Base-by-base conservation (phyloP, 2,888 invertebrate genomes). In the Carpatolechia fugitivella region DNA sequence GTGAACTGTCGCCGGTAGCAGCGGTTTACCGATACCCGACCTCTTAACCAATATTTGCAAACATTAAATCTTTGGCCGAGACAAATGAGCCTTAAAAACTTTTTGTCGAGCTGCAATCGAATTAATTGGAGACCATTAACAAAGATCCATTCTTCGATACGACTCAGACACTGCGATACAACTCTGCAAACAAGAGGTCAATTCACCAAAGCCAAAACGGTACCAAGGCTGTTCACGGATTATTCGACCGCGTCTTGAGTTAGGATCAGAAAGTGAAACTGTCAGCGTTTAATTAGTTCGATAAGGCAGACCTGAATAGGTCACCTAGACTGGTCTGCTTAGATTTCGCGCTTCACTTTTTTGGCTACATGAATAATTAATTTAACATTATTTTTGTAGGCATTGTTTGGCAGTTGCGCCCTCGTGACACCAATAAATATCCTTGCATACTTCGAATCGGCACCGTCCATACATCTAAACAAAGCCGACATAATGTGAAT, bases 1-100 rank as follows among this genome's bases (percentile, higher is more conserved):
- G 67, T 63, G 63, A 68, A 71, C 64, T 71, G 70, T 69, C 68
- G 61, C 61, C 62, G 65, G 54, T 61, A 61, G 63, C 62, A 59
- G 61, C 59, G 58, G 57, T 77, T 85, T 85, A 84, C 83, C 82
- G 85, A 78, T 84, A 82, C 58, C 69, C 74, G 82, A 84, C 82
- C 86, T 76, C 78, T 75, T 83, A 76, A 82, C 82, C 82, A 85
- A 83, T 82, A 80, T 83, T 82, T 73, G 74, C 69, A 72, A 74
- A 75, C 72, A 73, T 78, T 76, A 71, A 76, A 73, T 78, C 70
- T 76, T 74, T 67, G 60, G 60, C 64, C 65, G 69, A 70, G 69
- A 74, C 74, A 75, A 76, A 78, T 74, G 70, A 72, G 68, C 62
- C 62, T 59, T 58, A 62, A 66, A 59, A 60, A 56, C 58, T 66